Evolutionary conservation across 2,888 invertebrate species (phyloP).

Genomic region (Meiosimyza platycephala): DNA sequence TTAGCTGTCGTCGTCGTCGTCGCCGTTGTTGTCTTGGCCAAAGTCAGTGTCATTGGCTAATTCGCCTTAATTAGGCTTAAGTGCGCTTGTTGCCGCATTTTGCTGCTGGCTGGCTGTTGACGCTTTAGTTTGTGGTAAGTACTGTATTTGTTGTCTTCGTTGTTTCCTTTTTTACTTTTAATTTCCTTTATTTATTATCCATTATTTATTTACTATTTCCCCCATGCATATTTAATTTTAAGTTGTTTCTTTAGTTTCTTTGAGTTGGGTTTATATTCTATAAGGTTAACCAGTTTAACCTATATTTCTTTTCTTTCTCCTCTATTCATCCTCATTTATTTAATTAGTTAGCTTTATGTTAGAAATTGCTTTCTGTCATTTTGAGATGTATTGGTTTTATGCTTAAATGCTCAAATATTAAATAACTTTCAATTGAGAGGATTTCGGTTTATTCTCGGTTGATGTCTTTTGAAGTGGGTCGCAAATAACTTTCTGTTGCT

Average conservation of each 20-base stretch:
- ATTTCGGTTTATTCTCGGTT: too few relatives aligned
- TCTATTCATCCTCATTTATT: too few relatives aligned
- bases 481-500: too few relatives aligned
- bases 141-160: not conserved
- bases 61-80: slow-evolving; percentile 26
- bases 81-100: not conserved
- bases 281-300: slow-evolving; percentile 30
- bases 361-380: too few relatives aligned
- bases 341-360: too few relatives aligned
- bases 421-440: too few relatives aligned
- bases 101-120: not conserved
- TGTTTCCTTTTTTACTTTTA: slow-evolving; percentile 11
- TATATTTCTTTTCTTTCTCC: not conserved
- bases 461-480: too few relatives aligned
- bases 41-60: slow-evolving; percentile 28
- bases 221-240: not conserved
- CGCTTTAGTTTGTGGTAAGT: slow-evolving; percentile 7
- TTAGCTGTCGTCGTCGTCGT: too few relatives aligned
- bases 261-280: not conserved
- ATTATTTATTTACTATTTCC: not conserved
- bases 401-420: too few relatives aligned
- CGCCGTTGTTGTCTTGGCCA: not conserved
- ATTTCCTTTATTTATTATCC: slow-evolving; percentile 13
- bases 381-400: too few relatives aligned
- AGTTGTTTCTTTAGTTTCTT: not conserved